Conservation (phyloP, 1,140 invertebrate genomes). For the Panonychus citri region DNA sequence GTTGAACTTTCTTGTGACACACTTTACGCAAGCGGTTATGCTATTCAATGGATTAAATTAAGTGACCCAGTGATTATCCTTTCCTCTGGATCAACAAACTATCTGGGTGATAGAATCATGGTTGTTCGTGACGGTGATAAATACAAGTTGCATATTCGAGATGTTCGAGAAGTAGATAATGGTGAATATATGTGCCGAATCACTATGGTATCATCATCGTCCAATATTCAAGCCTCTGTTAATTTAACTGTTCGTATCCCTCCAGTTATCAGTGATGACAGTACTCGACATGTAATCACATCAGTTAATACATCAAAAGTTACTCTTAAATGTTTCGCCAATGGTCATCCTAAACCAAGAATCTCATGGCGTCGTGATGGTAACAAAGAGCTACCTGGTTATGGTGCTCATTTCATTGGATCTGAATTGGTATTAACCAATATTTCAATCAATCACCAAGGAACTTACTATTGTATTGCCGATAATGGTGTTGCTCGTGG, state of each 20-base stretch:
- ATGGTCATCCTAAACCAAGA: conserved; percentile 37
- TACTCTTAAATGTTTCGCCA: conserved; percentile 61
- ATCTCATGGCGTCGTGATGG: conserved; percentile 78
- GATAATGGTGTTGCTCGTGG: conserved; percentile 68
- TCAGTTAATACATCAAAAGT: conserved; percentile 34
- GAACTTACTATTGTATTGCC: conserved; percentile 82
- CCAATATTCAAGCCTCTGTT: conserved; percentile 3
- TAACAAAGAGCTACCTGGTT: conserved; percentile 69
- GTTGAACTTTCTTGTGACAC: conserved; percentile 69
- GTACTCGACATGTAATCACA: conserved; percentile 31
- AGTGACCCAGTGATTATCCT: conserved; percentile 2
- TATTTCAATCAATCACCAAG: conserved; percentile 44
- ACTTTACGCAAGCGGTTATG: conserved; percentile 57
- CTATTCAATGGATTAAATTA: conserved; percentile 34
- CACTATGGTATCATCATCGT: conserved; percentile 34
- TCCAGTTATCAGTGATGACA: conserved; percentile 76
- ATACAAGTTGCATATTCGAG: conserved; percentile 52
- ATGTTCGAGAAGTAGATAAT: conserved; percentile 78
- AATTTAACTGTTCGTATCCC: conserved; percentile 27
- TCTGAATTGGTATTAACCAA: conserved; percentile 48
- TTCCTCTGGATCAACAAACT: neutral
- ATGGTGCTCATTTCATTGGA: conserved; percentile 32
- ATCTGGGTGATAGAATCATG: conserved; percentile 42
- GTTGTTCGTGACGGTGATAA: conserved; percentile 19
- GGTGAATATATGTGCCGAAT: conserved; percentile 68